phyloP scores from a whole-genome alignment of 2,113 vertebrate genomes.

The Dicentrarchus labrax region DNA sequence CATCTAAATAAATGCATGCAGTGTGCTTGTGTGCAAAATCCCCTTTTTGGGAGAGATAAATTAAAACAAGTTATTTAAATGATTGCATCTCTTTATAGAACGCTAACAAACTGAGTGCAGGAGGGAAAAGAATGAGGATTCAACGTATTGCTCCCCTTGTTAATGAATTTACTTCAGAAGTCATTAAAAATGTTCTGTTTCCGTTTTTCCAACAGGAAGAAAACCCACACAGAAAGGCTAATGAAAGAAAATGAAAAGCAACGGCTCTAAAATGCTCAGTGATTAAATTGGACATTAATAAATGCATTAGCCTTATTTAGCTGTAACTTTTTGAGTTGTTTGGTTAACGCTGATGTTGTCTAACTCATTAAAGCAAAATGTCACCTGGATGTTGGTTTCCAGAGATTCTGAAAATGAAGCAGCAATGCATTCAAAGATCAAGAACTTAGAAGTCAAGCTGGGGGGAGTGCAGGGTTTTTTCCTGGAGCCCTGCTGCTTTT shows the following conservation, averaged over 20 bases:
- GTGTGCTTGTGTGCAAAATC: constrained; percentile 38
- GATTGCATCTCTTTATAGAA: constrained; percentile 49
- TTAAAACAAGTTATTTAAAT: constrained; percentile 53
- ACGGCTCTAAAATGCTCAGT: constrained; percentile 53
- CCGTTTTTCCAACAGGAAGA: constrained; percentile 51
- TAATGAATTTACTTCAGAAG: constrained; percentile 64
- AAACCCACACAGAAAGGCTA: constrained; percentile 42
- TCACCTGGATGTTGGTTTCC: constrained; percentile 58
- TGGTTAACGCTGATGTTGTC: constrained; percentile 67
- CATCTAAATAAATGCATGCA: constrained; percentile 38
- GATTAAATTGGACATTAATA: constrained; percentile 79
- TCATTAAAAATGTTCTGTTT: constrained; percentile 60
- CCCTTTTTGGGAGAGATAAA: constrained; percentile 38
- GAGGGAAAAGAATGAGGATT: constrained; percentile 28
- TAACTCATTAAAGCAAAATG: constrained; percentile 67
- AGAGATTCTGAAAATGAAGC: constrained; percentile 33
- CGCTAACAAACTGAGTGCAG: constrained; percentile 55
- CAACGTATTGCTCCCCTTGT: constrained; percentile 44
- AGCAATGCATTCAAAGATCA: constrained; percentile 53
- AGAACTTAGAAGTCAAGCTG: constrained; percentile 43
- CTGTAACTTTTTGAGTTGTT: constrained; percentile 61
- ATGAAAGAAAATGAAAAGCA: constrained; percentile 73
- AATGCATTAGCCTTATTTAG: constrained; percentile 75
- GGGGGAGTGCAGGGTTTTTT: constrained; percentile 23
- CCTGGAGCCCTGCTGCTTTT: constrained; percentile 46